Conservation (phyloP, 2,797 vertebrate species). For the Sternotherus odoratus region DNA sequence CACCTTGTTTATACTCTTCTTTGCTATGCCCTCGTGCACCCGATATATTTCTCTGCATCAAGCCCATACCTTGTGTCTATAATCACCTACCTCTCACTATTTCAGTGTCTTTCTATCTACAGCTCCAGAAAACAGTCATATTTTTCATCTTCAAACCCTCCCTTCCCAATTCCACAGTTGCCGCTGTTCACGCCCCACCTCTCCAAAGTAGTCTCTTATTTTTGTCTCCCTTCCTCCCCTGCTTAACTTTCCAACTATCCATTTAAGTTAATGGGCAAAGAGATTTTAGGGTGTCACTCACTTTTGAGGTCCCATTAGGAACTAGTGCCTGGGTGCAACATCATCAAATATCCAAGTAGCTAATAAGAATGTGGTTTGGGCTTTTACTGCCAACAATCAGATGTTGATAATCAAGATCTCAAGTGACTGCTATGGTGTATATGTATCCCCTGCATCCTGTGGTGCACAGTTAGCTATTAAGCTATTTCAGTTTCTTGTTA, state of each 20-base stretch:
- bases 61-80: background rate
- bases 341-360: background rate
- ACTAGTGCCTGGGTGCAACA: background rate
- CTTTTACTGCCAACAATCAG: background rate
- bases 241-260: background rate
- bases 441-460: background rate
- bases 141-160: background rate
- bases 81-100: background rate
- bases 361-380: background rate
- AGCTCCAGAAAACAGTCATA: background rate
- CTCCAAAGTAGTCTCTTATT: background rate
- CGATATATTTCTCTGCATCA: background rate
- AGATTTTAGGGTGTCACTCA: background rate
- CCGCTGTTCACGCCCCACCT: background rate
- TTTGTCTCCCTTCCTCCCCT: background rate
- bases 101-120: background rate
- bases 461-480: background rate
- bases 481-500: background rate
- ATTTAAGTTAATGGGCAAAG: background rate
- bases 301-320: background rate
- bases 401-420: background rate
- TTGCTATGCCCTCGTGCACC: background rate
- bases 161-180: background rate
- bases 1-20: background rate
- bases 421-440: background rate